Evolutionary conservation across 2,797 vertebrate genomes (phyloP), one percentile per base, ranked within the genome.

Genomic region (Crocidura indochinensis): DNA sequence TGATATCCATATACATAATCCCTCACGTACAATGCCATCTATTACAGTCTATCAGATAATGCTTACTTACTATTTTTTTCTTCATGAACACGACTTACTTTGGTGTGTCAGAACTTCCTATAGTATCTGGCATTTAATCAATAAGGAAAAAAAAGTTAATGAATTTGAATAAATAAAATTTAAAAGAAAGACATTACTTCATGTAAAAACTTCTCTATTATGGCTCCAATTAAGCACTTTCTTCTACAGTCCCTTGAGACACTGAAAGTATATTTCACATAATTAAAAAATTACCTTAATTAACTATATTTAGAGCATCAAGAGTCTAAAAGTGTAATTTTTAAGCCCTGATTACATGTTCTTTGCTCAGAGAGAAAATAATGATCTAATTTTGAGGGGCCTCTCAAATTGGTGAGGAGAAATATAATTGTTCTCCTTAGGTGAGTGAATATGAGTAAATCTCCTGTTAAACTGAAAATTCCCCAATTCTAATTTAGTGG

Each of bases 151-250:
- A 4, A n/a, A 27, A 4, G 27, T 47, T 27, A 82, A 38, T 20
- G 2, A 2, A 38, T 38, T 38, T 38, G 5, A 56, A 49, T 68
- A 68, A 67, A 27, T 71, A 64, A 10, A 74, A 74, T 10, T 12
- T 24, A 44, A 47, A 78, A 82, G 12, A 64, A 89, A 85, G 14
- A 8, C 38, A 38, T 2, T 38, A 38, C 27, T 64, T 24, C 24
- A 44, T 19, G 22, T 44, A 91, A 95, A 87, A 26, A 27, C 84
- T 71, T 88, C 26, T 49, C 85, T 72, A 8, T 62, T 80, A 78
- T 20, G 75, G 17, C 73, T 92, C 2, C 65, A 72, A 44, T 51
- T 56, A 80, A 84, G 47, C 31, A 64, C 12, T 82, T 91, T 88
- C 67, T 26, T 83, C 10, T n/a, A 17, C 11, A 53, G 29, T 77